Conservation (phyloP, 1,140 invertebrate species). For the Drosophila nigrodunni region DNA sequence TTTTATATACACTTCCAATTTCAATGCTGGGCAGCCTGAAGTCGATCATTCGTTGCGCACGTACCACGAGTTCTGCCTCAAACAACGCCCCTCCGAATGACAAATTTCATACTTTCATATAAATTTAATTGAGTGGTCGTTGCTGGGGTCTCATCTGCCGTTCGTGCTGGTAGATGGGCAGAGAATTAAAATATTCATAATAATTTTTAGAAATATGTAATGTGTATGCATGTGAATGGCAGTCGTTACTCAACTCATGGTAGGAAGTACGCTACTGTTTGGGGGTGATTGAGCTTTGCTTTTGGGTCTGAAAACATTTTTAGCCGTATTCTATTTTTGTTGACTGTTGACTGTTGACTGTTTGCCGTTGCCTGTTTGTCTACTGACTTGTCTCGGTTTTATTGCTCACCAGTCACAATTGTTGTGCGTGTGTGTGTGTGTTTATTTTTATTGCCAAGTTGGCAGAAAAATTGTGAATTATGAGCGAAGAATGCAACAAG, state of each 20-base stretch:
- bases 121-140: slow-evolving; percentile 81
- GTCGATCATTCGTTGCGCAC: neutral
- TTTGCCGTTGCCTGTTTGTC: slow-evolving; percentile 24
- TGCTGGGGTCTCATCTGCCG: slow-evolving; percentile 50
- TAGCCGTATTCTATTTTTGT: neutral
- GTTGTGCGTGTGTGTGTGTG: slow-evolving; percentile 55
- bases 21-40: neutral
- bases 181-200: slow-evolving; percentile 73
- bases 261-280: slow-evolving; percentile 33
- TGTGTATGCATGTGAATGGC: slow-evolving; percentile 22
- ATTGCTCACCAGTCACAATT: slow-evolving; percentile 54
- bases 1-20: neutral
- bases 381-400: slow-evolving; percentile 70
- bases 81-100: neutral
- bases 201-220: slow-evolving; percentile 50
- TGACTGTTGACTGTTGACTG: slow-evolving; percentile 29
- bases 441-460: slow-evolving; percentile 35
- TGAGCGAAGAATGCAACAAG: slow-evolving; percentile 39
- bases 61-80: neutral
- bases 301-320: slow-evolving; percentile 1
- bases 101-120: slow-evolving; percentile 46
- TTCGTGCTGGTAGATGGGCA: slow-evolving; percentile 4
- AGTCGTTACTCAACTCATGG: neutral
- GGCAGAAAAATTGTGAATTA: slow-evolving; percentile 35
- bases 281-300: slow-evolving; percentile 48